phyloP scores from a whole-genome alignment of 2,888 invertebrate species.

The Meandrusa payeni region DNA sequence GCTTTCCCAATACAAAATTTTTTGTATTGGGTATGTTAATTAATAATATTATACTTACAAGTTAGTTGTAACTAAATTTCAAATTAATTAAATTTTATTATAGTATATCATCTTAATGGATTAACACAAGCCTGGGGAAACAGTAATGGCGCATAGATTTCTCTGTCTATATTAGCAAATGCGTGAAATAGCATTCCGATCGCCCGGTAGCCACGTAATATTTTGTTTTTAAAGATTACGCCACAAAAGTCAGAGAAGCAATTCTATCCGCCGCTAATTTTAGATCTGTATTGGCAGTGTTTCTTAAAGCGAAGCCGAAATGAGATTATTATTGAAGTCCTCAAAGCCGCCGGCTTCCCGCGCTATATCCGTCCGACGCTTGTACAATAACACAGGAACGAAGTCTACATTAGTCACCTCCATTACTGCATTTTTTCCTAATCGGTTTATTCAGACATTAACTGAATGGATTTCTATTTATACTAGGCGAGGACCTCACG shows the following conservation, averaged over 20 bases:
- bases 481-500: slow-evolving; percentile 37
- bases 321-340: slow-evolving; percentile 37
- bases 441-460: slow-evolving; percentile 50
- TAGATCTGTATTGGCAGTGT: slow-evolving; percentile 18
- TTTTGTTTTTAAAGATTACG: too few species aligned
- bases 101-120: too few species aligned
- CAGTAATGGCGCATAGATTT: too few species aligned
- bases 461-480: slow-evolving; percentile 54
- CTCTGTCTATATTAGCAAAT: too few species aligned
- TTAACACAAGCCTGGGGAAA: too few species aligned
- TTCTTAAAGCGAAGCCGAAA: slow-evolving; percentile 34
- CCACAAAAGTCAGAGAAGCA: slow-evolving; percentile 2
- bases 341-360: slow-evolving; percentile 29
- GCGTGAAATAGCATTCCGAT: too few species aligned
- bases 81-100: too few species aligned
- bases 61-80: too few species aligned
- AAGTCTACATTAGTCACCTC: slow-evolving; percentile 35
- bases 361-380: slow-evolving; percentile 12
- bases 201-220: too few species aligned
- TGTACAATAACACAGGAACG: slow-evolving; percentile 34
- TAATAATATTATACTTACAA: too few species aligned
- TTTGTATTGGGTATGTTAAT: too few species aligned
- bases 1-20: too few species aligned
- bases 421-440: slow-evolving; percentile 49
- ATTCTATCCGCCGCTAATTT: slow-evolving; percentile 1